These are phyloP conservation scores for Tragelaphus strepsiceros DNA, from an alignment of 2,113 vertebrate genomes.

Conservation along the genomic window DNA sequence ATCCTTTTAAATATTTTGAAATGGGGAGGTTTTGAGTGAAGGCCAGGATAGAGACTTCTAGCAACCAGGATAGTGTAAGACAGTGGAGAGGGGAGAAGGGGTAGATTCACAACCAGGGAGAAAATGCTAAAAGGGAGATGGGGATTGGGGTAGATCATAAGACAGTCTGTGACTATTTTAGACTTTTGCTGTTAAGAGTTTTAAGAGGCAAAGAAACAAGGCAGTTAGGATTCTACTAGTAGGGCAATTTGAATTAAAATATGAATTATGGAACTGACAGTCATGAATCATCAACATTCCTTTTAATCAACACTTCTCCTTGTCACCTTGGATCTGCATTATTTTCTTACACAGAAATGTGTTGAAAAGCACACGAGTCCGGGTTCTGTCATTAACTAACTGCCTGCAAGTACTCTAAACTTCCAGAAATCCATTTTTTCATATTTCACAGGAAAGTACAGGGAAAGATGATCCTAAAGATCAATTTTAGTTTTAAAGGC, in stretches of 20 bases:
- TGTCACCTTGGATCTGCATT: background rate
- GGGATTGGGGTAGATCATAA: background rate
- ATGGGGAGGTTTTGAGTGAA: background rate
- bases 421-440: background rate
- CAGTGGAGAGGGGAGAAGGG: background rate
- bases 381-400: background rate
- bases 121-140: background rate
- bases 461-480: background rate
- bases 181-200: background rate
- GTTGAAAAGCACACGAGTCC: background rate
- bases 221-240: background rate
- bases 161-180: background rate
- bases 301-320: background rate
- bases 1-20: background rate
- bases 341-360: background rate
- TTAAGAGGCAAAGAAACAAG: background rate
- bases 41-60: background rate
- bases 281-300: background rate
- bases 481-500: slow-evolving; percentile 28
- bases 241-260: background rate
- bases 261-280: background rate
- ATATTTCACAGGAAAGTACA: background rate
- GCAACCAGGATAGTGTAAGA: background rate
- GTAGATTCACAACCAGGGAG: background rate
- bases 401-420: background rate